A percentile compares a stretch with the other conserved stretches of the same genome.
Conservation (phyloP, 2,113 vertebrate species). For the Nansenia antarctica region DNA sequence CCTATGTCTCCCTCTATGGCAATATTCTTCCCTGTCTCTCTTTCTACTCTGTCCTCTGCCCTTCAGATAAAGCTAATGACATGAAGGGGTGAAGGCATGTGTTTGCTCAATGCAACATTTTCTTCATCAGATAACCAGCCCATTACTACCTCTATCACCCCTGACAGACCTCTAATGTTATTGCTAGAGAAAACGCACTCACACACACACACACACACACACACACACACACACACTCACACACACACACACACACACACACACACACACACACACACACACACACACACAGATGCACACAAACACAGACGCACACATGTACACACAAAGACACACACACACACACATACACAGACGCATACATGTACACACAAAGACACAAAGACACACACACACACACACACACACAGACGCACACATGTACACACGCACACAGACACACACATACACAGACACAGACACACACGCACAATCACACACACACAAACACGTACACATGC, state of each 20-base stretch:
- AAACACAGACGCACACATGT: too few relatives aligned
- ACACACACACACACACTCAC: too few relatives aligned
- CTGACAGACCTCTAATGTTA: conserved; percentile 16
- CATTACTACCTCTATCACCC: conserved; percentile 41
- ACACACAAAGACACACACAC: too few relatives aligned
- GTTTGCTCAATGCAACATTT: conserved; percentile 59
- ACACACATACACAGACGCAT: conserved; percentile 9
- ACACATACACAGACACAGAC: conserved; percentile 1
- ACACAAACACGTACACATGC: too few relatives aligned
- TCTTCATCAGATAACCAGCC: conserved; percentile 41
- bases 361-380: neutral
- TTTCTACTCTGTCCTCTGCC: neutral
- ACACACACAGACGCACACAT: too few relatives aligned
- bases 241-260: too few relatives aligned
- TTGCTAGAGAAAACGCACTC: too few relatives aligned
- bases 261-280: too few relatives aligned
- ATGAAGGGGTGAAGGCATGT: conserved; percentile 39
- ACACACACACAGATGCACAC: neutral
- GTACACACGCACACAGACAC: neutral
- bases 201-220: too few relatives aligned
- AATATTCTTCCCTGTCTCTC: neutral
- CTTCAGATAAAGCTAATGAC: conserved; percentile 36
- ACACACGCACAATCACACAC: too few relatives aligned
- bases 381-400: too few relatives aligned
- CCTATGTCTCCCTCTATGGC: too few relatives aligned